A percentile compares a stretch with the other conserved stretches of the same genome.
These are phyloP conservation scores for Dreissena rostriformis DNA, from an alignment of 1,140 invertebrate species.

Conservation along the genomic window DNA sequence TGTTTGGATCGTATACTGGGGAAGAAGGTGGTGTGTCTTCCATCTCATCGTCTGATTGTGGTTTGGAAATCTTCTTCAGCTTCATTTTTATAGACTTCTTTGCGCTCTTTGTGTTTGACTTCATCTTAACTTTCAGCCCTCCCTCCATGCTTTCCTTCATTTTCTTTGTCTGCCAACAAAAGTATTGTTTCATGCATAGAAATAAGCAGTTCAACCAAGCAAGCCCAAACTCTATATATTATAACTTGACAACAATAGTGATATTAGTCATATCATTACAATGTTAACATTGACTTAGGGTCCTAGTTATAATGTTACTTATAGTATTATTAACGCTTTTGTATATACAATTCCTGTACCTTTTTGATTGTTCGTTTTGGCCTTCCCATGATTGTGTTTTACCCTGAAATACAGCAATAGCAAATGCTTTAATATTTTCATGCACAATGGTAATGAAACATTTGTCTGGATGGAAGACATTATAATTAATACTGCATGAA, in stretches of 20 bases:
- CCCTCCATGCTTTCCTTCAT: background rate
- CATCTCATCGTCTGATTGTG: background rate
- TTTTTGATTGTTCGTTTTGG: background rate
- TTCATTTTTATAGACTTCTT: slow-evolving; percentile 39
- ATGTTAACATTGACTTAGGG: no score
- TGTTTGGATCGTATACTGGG: background rate
- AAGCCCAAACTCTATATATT: no score
- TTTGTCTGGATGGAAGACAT: no score
- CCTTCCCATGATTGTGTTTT: background rate
- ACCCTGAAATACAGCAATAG: background rate
- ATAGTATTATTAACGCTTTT: no score
- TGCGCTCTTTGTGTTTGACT: slow-evolving; percentile 10
- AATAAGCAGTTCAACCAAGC: no score
- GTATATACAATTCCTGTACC: background rate
- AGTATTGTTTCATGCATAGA: background rate
- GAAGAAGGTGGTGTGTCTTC: background rate
- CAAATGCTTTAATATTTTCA: background rate
- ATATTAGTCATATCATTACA: no score
- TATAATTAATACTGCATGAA: no score
- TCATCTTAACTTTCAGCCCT: slow-evolving; percentile 38
- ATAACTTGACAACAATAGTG: no score
- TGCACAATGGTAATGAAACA: no score
- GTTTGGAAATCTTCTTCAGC: slow-evolving; percentile 30
- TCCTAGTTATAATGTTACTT: no score
- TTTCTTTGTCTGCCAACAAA: slow-evolving; percentile 16